Percentiles rank a stretch among this genome's conserved stretches.
phyloP scores from a whole-genome alignment of 2,797 vertebrate species.

The Petrocephalus sullivani region DNA sequence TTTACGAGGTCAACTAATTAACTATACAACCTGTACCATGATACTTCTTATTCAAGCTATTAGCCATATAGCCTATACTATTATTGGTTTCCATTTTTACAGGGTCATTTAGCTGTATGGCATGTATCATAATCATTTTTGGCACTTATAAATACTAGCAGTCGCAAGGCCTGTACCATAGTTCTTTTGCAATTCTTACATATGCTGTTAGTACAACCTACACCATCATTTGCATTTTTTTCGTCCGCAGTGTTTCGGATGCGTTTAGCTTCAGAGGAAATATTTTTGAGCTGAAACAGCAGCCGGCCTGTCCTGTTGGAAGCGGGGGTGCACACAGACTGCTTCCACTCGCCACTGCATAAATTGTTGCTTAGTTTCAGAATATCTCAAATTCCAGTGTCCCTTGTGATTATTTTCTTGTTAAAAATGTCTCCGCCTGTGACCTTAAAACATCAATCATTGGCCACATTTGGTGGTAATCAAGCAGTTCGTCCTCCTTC shows the following conservation, averaged over 20 bases:
- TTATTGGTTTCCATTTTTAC: neutral
- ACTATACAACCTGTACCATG: neutral
- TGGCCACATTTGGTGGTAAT: neutral
- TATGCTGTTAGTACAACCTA: neutral
- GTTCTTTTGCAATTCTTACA: neutral
- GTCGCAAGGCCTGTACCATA: neutral
- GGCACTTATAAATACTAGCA: neutral
- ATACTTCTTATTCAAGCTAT: neutral
- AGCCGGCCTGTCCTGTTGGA: neutral
- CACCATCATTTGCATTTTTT: neutral
- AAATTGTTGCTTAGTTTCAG: neutral
- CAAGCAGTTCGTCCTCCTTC: neutral
- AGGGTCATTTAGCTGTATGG: neutral
- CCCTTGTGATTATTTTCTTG: constrained; percentile 1
- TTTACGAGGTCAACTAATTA: neutral
- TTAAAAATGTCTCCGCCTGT: neutral
- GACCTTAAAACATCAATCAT: neutral
- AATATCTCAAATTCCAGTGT: neutral
- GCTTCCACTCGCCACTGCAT: neutral
- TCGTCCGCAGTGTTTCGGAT: neutral
- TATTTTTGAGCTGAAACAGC: neutral
- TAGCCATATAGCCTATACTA: neutral
- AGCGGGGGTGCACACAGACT: neutral
- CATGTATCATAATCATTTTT: neutral
- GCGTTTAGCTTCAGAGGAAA: neutral